Base-by-base conservation (phyloP, 2,113 vertebrate species). In the crab-eating macaque (Macaca fascicularis) region DNA sequence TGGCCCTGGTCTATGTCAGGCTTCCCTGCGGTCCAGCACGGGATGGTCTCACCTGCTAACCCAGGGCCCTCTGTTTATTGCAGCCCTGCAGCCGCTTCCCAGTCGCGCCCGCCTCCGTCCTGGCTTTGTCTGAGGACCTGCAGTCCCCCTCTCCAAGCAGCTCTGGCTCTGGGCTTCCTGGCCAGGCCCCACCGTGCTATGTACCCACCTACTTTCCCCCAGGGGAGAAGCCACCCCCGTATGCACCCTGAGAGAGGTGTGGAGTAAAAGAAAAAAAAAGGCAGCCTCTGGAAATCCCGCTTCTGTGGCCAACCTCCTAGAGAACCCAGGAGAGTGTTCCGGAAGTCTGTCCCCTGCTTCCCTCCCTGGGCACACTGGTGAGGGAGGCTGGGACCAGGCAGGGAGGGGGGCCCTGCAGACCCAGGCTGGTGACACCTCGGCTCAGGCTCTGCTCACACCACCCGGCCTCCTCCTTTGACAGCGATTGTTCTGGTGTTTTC, bases 171-270 rank as follows among this genome's bases (percentile, higher is more conserved):
- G 99, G 98, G 97, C 98, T 98, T 85, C 98, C 99, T 4, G 99
- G 99, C 20, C 99, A 99, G 0, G 99, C 99, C 50, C 99, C 99
- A 0, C 96, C 98, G 7, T 98, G 99, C 95, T 99, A 99, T 6
- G 97, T 98, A 48, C 98, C 99, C 0, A 94, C 99, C 50, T 99
- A 98, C 94, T 98, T 98, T 93, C 93, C 98, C 97, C 98, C 98
- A 11, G 99, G 99, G 79, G 99, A 99, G 98, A 99, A 99, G 93
- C 99, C 99, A 20, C 99, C 99, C 14, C 99, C 99, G 0, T 99
- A 99, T 0, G 98, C 99, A 52, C 99, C 99, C 27, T 99, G 99
- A 99, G 6, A 38, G 6, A 38, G 13, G 23, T 22, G 9, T 5
- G 48, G 48, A 67, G 1, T 9, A 19, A 61, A 79, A 93, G 70